Evolutionary conservation across 2,113 vertebrate species (phyloP).

Genomic region (Microcebus jonahi): DNA sequence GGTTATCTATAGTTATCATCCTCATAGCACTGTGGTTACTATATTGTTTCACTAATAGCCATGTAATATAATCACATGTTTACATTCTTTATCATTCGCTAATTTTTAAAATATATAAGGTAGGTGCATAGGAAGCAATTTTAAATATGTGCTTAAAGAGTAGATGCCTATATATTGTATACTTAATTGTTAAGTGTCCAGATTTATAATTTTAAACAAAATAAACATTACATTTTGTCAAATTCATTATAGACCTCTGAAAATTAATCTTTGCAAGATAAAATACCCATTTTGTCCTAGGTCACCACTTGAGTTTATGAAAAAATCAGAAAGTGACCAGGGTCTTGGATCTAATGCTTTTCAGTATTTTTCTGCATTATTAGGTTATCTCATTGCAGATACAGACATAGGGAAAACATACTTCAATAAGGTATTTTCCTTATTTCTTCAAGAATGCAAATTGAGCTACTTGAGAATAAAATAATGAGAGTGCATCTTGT

Average conservation of each 20-base stretch:
- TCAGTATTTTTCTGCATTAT: not conserved
- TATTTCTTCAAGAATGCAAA: not conserved
- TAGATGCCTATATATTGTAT: not conserved
- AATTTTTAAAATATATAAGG: not conserved
- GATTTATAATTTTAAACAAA: not conserved
- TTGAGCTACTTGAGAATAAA: not conserved
- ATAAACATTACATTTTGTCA: not conserved
- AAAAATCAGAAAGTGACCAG: not conserved
- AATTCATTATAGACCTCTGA: not conserved
- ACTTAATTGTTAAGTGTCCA: not conserved
- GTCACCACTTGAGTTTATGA: not conserved
- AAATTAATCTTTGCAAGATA: not conserved
- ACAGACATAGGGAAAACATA: not conserved
- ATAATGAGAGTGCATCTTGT: not conserved
- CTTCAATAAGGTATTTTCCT: not conserved
- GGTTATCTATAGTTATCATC: not conserved
- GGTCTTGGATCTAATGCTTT: not conserved
- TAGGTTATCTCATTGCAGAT: not conserved
- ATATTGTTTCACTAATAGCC: not conserved
- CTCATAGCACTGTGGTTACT: not conserved
- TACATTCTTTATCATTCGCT: not conserved
- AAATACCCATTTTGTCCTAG: not conserved
- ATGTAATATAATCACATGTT: not conserved
- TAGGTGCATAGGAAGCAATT: not conserved
- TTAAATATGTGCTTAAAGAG: not conserved